Percentiles rank a stretch among this genome's conserved stretches.
These are phyloP conservation scores for Hyppa rectilinea DNA, from an alignment of 2,888 invertebrate genomes.

Conservation along the genomic window DNA sequence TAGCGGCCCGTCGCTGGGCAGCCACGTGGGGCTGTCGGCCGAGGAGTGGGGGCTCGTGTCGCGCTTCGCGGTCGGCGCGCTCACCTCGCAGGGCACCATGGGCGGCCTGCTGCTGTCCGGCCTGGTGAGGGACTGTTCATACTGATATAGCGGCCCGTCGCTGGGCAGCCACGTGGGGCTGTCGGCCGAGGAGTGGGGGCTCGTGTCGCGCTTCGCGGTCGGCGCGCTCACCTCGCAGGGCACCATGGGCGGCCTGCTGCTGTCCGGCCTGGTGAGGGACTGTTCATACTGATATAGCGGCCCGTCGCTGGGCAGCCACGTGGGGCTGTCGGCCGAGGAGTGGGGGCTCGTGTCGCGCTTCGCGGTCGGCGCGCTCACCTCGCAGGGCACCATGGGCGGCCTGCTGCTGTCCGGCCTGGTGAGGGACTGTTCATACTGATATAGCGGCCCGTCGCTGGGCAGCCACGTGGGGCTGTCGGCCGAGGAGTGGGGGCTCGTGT, in stretches of 20 bases:
- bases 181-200: constrained; percentile 84
- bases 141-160: constrained; percentile 43
- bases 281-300: too few relatives aligned
- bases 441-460: constrained; percentile 47
- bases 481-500: constrained; percentile 83
- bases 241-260: constrained; percentile 97
- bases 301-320: constrained; percentile 43
- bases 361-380: constrained; percentile 96
- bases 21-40: constrained; percentile 76
- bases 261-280: constrained; percentile 98
- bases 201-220: constrained; percentile 90
- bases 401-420: constrained; percentile 97
- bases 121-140: too few relatives aligned
- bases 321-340: constrained; percentile 80
- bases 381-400: constrained; percentile 99
- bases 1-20: constrained; percentile 46
- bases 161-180: constrained; percentile 58
- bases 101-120: constrained; percentile 98
- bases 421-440: too few relatives aligned
- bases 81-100: constrained; percentile 98
- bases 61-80: constrained; percentile 93
- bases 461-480: constrained; percentile 68
- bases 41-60: constrained; percentile 79
- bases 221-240: constrained; percentile 98
- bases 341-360: constrained; percentile 77